These are phyloP conservation scores for Trilocha varians DNA, from an alignment of 2,888 invertebrate genomes.

Conservation along the genomic window DNA sequence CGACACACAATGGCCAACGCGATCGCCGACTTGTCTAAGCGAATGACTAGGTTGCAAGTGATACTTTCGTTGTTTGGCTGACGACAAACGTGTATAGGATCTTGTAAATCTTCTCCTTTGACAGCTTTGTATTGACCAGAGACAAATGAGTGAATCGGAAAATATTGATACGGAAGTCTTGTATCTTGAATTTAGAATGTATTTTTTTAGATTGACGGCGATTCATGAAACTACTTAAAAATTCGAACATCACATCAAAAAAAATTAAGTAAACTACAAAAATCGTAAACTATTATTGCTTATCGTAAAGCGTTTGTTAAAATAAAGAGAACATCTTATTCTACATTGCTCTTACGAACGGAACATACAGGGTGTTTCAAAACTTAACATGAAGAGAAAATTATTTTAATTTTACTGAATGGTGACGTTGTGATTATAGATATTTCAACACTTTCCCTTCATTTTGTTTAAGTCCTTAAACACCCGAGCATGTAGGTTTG, in stretches of 20 bases:
- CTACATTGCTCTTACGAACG: conserved; percentile 33
- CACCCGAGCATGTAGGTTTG: too few species aligned
- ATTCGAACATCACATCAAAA: conserved; percentile 31
- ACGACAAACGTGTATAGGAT: conserved; percentile 24
- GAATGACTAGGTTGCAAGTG: conserved; percentile 71
- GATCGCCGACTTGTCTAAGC: conserved; percentile 55
- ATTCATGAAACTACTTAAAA: conserved; percentile 17
- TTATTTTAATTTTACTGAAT: too few species aligned
- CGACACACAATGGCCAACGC: conserved; percentile 16
- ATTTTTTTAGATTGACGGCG: too few species aligned
- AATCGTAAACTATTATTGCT: conserved; percentile 43
- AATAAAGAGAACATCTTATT: conserved; percentile 41
- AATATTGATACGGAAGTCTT: too few species aligned
- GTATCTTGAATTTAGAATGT: too few species aligned
- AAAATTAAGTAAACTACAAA: conserved; percentile 37
- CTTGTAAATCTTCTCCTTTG: conserved; percentile 19
- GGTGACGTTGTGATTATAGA: too few species aligned
- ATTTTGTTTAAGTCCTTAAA: too few species aligned
- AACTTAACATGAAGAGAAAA: too few species aligned
- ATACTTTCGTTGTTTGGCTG: conserved; percentile 38
- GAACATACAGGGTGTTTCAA: conserved; percentile 32
- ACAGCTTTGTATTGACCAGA: conserved; percentile 23
- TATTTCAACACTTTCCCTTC: too few species aligned
- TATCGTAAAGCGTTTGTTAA: conserved; percentile 38
- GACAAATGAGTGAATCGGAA: conserved; percentile 6